phyloP scores from a whole-genome alignment of 2,888 invertebrate species.

The Melangyna quadrimaculata region DNA sequence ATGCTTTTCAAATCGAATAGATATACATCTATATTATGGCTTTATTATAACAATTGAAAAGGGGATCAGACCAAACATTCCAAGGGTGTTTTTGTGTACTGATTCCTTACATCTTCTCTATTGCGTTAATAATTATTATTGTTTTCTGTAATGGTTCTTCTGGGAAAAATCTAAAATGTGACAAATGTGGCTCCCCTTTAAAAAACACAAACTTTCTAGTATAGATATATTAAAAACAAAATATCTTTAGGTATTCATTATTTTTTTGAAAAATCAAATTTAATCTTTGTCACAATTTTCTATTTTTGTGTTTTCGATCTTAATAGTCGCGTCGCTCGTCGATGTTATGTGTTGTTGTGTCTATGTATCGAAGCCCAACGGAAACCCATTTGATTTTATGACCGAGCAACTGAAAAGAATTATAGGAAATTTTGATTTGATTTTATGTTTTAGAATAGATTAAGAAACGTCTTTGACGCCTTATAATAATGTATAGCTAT shows the following conservation, averaged over 20 bases:
- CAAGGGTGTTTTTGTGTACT: not conserved
- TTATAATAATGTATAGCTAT: conserved; percentile 26
- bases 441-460: conserved; percentile 72
- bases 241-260: conserved; percentile 28
- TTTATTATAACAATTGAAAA: conserved; percentile 50
- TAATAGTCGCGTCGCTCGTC: not conserved
- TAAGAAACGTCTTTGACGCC: conserved; percentile 70
- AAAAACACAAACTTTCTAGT: not conserved
- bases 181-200: conserved; percentile 68
- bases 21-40: conserved; percentile 47
- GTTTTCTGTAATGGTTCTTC: conserved; percentile 41
- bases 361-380: conserved; percentile 54
- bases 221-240: conserved; percentile 20
- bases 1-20: conserved; percentile 40
- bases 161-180: conserved; percentile 63
- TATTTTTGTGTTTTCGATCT: conserved; percentile 66
- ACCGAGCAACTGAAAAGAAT: conserved; percentile 70
- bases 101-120: conserved; percentile 4
- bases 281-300: conserved; percentile 71
- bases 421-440: conserved; percentile 72
- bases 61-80: conserved; percentile 9
- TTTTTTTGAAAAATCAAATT: conserved; percentile 63
- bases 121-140: conserved; percentile 59
- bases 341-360: conserved; percentile 7
- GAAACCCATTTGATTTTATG: conserved; percentile 72